phyloP scores from a whole-genome alignment of 2,797 vertebrate species.

The Rhinophrynus dorsalis region DNA sequence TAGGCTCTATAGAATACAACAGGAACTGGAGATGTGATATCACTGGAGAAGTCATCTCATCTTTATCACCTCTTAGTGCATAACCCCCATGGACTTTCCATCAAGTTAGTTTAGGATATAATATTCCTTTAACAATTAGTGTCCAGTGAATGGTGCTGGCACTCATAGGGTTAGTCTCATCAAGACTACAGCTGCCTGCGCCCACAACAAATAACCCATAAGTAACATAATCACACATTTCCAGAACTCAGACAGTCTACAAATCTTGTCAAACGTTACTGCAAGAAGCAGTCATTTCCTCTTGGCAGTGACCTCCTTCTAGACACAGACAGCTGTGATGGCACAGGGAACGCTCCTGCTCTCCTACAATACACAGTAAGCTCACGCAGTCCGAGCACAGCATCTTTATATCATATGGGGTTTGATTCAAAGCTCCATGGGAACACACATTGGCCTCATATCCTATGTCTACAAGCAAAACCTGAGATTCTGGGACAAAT shows the following conservation, averaged over 20 bases:
- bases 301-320: slow-evolving; percentile 18
- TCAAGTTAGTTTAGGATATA: too few species aligned
- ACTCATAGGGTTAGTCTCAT: too few species aligned
- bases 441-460: not conserved
- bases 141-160: too few species aligned
- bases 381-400: not conserved
- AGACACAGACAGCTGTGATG: slow-evolving; percentile 21
- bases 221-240: not conserved
- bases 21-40: too few species aligned
- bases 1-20: too few species aligned
- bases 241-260: slow-evolving; percentile 29
- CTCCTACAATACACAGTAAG: not conserved
- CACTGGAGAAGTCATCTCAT: too few species aligned
- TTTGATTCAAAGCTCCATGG: not conserved
- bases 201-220: not conserved
- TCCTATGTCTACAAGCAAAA: too few species aligned
- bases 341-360: not conserved
- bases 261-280: slow-evolving; percentile 20
- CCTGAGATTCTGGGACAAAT: not conserved
- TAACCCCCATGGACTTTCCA: too few species aligned
- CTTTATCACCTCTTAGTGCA: too few species aligned
- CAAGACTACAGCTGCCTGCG: not conserved
- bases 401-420: not conserved
- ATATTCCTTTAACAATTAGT: too few species aligned
- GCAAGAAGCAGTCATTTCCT: slow-evolving; percentile 39